Percentiles rank a stretch among this genome's conserved stretches.
These are phyloP conservation scores for Listronotus oregonensis DNA, from an alignment of 1,140 invertebrate genomes.

Conservation along the genomic window DNA sequence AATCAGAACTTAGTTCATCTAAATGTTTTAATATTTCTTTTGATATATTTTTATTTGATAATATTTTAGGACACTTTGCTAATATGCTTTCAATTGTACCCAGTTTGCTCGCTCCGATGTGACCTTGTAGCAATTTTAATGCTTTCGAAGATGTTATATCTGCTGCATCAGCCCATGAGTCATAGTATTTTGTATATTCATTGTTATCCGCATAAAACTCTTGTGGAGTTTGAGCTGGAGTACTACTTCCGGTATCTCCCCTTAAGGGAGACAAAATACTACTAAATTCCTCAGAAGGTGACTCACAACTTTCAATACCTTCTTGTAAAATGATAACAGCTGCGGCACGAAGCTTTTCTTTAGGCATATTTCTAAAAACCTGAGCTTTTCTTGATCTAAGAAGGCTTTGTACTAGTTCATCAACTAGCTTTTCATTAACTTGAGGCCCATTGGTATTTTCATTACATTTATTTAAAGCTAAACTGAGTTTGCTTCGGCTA, in stretches of 20 bases:
- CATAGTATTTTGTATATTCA: constrained; percentile 65
- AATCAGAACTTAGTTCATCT: constrained; percentile 37
- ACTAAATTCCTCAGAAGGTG: constrained; percentile 48
- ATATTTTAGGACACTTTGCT: constrained; percentile 62
- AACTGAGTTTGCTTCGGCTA: constrained; percentile 54
- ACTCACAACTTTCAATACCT: constrained; percentile 57
- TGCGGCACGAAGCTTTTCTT: constrained; percentile 63
- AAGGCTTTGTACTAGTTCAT: constrained; percentile 63
- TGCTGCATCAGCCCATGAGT: constrained; percentile 61
- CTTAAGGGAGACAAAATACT: constrained; percentile 44
- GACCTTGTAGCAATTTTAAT: constrained; percentile 58
- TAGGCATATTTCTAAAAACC: constrained; percentile 60
- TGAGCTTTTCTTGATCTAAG: constrained; percentile 60
- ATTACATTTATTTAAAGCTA: constrained; percentile 46
- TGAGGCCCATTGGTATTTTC: constrained; percentile 50
- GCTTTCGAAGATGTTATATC: constrained; percentile 62
- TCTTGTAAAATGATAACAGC: constrained; percentile 61
- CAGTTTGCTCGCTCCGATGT: constrained; percentile 48
- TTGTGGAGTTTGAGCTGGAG: constrained; percentile 56
- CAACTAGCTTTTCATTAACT: constrained; percentile 62
- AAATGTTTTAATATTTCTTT: constrained; percentile 53
- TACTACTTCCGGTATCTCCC: constrained; percentile 52
- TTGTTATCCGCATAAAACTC: constrained; percentile 54
- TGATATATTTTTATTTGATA: constrained; percentile 63
- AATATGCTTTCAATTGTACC: constrained; percentile 51